Percentiles rank a stretch among this genome's conserved stretches.
Conservation (phyloP, 1,140 invertebrate genomes). For the Phymastichus coffea region DNA sequence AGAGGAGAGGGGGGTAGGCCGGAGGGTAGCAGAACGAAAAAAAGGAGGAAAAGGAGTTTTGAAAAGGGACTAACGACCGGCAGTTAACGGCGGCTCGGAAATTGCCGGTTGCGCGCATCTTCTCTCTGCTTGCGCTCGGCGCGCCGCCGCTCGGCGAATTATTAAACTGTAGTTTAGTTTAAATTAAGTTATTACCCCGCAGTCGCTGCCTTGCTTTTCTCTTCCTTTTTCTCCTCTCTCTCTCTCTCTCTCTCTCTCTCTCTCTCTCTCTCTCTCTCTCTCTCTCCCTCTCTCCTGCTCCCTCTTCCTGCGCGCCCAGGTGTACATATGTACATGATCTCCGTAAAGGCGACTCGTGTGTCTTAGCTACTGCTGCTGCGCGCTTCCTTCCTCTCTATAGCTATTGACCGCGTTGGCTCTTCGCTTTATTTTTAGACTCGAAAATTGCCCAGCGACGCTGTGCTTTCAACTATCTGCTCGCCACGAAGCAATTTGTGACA, state of each 20-base stretch:
- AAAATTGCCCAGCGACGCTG: too few relatives aligned
- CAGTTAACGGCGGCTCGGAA: slow-evolving; percentile 60
- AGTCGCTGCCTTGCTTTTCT: slow-evolving; percentile 38
- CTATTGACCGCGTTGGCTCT: too few relatives aligned
- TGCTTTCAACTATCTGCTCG: too few relatives aligned
- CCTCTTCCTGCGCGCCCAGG: slow-evolving; percentile 31
- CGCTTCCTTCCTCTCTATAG: too few relatives aligned
- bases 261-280: background rate
- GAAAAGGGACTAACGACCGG: slow-evolving; percentile 61
- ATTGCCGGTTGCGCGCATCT: slow-evolving; percentile 54
- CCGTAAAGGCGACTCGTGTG: too few relatives aligned
- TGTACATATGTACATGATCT: slow-evolving; percentile 33
- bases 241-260: slow-evolving; percentile 11
- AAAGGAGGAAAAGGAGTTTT: slow-evolving; percentile 55
- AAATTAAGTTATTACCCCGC: slow-evolving; percentile 59
- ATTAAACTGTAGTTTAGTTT: slow-evolving; percentile 62
- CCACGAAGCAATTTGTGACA: too few relatives aligned
- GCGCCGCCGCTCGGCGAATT: slow-evolving; percentile 51
- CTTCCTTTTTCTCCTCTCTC: slow-evolving; percentile 29
- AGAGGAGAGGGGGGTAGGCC: slow-evolving; percentile 29
- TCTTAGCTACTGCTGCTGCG: too few relatives aligned
- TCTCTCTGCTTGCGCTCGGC: slow-evolving; percentile 42
- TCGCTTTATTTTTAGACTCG: too few relatives aligned
- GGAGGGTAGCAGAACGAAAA: slow-evolving; percentile 28
- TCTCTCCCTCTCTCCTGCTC: background rate